phyloP scores from a whole-genome alignment of 2,113 vertebrate species.

The Melanotaenia duboulayi region DNA sequence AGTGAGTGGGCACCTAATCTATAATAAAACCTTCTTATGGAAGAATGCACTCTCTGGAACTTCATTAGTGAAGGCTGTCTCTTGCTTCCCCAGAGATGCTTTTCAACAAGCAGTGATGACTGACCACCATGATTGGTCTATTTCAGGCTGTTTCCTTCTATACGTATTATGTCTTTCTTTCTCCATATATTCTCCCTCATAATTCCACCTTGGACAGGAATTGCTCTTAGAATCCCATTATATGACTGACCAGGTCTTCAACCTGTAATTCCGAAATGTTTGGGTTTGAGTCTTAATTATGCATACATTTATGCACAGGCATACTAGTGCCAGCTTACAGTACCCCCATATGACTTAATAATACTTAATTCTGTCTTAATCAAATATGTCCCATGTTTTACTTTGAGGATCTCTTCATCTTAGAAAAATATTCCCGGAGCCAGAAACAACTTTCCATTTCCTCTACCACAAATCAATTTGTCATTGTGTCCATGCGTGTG shows the following conservation, averaged over 20 bases:
- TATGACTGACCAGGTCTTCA: neutral
- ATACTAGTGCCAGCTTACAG: slow-evolving; percentile 18
- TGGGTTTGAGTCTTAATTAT: slow-evolving; percentile 5
- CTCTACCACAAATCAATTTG: slow-evolving; percentile 58
- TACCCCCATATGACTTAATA: slow-evolving; percentile 30
- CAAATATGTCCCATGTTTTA: slow-evolving; percentile 21
- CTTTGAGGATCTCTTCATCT: slow-evolving; percentile 34
- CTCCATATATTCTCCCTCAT: neutral
- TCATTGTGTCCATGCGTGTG: slow-evolving; percentile 16
- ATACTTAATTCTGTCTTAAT: slow-evolving; percentile 47
- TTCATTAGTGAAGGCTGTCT: slow-evolving; percentile 17
- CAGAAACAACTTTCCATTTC: slow-evolving; percentile 59
- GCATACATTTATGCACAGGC: slow-evolving; percentile 6
- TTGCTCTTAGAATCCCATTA: neutral
- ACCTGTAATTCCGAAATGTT: neutral
- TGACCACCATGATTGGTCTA: slow-evolving; percentile 40
- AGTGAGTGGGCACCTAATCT: slow-evolving; percentile 44
- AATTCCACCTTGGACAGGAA: neutral
- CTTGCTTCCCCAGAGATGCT: slow-evolving; percentile 45
- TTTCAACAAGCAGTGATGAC: slow-evolving; percentile 47
- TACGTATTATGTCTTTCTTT: slow-evolving; percentile 23
- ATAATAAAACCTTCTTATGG: slow-evolving; percentile 54
- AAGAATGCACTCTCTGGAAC: slow-evolving; percentile 62
- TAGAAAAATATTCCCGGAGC: slow-evolving; percentile 37
- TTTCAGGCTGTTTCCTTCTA: slow-evolving; percentile 37